Evolutionary conservation across 2,888 invertebrate species (phyloP), one percentile per base, ranked within the genome.

Genomic region (Tanaodytes sp.): DNA sequence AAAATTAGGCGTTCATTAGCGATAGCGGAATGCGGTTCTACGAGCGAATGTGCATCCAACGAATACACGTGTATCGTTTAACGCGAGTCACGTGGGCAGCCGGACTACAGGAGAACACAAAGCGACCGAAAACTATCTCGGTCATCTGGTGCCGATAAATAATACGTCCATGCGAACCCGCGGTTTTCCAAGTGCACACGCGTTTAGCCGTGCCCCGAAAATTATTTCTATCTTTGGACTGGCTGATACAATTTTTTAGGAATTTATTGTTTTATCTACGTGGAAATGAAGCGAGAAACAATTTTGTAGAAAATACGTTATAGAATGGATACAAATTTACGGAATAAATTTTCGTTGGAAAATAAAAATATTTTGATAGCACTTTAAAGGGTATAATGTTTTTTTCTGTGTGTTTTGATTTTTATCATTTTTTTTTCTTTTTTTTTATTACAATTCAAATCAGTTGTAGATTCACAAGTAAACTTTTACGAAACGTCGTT

Each of bases 61-160:
- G 37, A 46, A 66, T 46, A 49, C 72, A 58, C 64, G 42, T 66
- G 73, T 67, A 59, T 68, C 65, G 46, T 71, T 68, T 64, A 51
- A 59, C 19, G 69, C 75, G 78, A 79, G 73, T 78, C 77, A 77
- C 64, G 73, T n/a, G n/a, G n/a, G n/a, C n/a, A n/a, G n/a, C n/a
- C n/a, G n/a, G n/a, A n/a, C n/a, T n/a, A n/a, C n/a, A n/a, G 72
- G 66, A 76, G 73, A 73, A 71, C 57, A 49, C 49, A 43, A 33
- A 42, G 30, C 55, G 40, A 37, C 23, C 39, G 40, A 48, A 57
- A 51, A 27, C 27, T 27, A 65, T 52, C 20, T 23, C 45, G 27
- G 65, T 52, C 52, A 52, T 58, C 58, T 46, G 16, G 67, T 31
- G 36, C 3, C 46, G 55, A 61, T 61, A 61, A 61, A 70, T 61